Base-by-base conservation (phyloP, 2,113 vertebrate species). In the Ifrita kowaldi region DNA sequence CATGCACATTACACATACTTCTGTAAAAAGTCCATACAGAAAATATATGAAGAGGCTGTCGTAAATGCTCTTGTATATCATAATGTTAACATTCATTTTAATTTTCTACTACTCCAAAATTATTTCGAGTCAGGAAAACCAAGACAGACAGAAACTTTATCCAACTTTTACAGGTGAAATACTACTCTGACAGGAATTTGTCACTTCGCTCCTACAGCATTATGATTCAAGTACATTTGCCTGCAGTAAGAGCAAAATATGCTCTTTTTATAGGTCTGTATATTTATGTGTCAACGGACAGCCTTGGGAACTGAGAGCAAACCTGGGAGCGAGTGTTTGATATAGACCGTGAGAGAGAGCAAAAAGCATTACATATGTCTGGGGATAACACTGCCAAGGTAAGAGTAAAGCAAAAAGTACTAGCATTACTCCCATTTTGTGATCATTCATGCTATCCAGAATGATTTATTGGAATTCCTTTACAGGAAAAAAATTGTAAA, bases 201-300 rank as follows among this genome's bases (percentile, higher is more conserved):
- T 68, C 33, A 37, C 22, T 90, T 91, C 84, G 19, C 89, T 84
- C 50, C 55, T 59, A 39, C 30, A 87, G 18, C 55, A 59, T 74
- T 95, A 87, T 37, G 24, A 90, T 89, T 90, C 59, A 69, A 92
- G 37, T 68, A 87, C 24, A 90, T 96, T 87, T 89, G 69, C 67
- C 22, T 89, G 76, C 44, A 94, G 77, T 89, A 90, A 94, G 74
- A 32, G 53, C 78, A 95, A 94, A 94, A 92, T 37, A 91, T 28
- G 13, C n/a, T 91, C 56, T 83, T 96, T 95, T 59, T 55, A 78
- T 64, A 18, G 37, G 60, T 81, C 63, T 96, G 75, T 93, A 64
- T 93, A 93, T 96, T 83, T 91, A 67, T 74, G 69, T 94, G 69
- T 95, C 91, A 92, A 90, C 56, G 49, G 78, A 93, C 64, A 93